Percentiles rank a stretch among this genome's conserved stretches.
These are phyloP conservation scores for Oreortyx pictus DNA, from an alignment of 2,797 vertebrate species.

Conservation along the genomic window DNA sequence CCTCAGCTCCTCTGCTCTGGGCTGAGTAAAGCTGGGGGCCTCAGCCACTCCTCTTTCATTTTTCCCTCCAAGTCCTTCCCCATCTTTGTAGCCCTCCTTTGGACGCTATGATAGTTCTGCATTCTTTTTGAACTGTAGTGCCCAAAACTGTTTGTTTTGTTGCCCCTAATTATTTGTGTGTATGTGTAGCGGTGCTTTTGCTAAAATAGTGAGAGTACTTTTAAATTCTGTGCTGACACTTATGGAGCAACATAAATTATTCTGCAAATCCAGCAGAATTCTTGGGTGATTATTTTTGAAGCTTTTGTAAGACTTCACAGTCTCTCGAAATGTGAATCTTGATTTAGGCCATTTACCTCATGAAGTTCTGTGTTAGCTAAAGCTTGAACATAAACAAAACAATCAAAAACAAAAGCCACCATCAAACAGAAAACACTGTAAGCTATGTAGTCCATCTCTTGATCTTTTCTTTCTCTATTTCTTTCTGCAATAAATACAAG, in stretches of 20 bases:
- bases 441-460: neutral
- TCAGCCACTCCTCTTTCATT: too few relatives aligned
- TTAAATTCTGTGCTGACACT: constrained; percentile 35
- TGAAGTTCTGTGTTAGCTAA: neutral
- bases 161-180: neutral
- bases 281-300: constrained; percentile 41
- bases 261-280: neutral
- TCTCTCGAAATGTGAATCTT: constrained; percentile 11
- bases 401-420: neutral
- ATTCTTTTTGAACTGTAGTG: too few relatives aligned
- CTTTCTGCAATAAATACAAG: neutral
- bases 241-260: constrained; percentile 36
- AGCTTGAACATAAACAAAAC: neutral
- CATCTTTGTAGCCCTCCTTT: too few relatives aligned
- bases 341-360: neutral
- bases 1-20: too few relatives aligned
- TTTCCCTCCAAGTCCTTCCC: too few relatives aligned
- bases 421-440: neutral
- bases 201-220: constrained; percentile 7
- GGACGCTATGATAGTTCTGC: too few relatives aligned
- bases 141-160: too few relatives aligned
- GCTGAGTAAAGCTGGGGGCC: too few relatives aligned
- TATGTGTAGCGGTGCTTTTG: neutral
- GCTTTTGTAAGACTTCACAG: neutral
- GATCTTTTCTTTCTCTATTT: neutral